Evolutionary conservation across 2,888 invertebrate species (phyloP).

Genomic region (Patella caerulea): DNA sequence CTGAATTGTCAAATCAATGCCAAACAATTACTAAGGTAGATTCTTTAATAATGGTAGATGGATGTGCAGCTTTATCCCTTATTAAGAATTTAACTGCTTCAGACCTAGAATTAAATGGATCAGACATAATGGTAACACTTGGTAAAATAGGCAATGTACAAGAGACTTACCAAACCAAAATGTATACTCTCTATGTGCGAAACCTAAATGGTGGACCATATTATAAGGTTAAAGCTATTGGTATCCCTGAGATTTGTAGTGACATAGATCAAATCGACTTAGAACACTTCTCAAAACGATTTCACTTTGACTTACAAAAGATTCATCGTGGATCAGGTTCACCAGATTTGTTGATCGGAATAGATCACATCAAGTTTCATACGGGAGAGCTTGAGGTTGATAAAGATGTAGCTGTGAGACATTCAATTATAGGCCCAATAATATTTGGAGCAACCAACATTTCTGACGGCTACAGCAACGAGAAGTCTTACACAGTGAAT

Average conservation of each 20-base stretch:
- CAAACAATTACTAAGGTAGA: not conserved
- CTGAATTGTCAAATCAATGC: not conserved
- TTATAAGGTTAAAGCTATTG: not conserved
- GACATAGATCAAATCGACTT: not conserved
- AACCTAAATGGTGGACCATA: slow-evolving; percentile 2
- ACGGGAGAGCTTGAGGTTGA: not conserved
- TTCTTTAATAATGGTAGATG: not conserved
- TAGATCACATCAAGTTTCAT: not conserved
- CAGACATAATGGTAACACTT: not conserved
- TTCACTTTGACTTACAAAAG: not conserved
- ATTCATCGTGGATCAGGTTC: slow-evolving; percentile 4
- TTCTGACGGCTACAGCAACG: not conserved
- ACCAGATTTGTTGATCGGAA: slow-evolving; percentile 1
- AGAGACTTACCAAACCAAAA: not conserved
- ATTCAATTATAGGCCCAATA: slow-evolving; percentile 7
- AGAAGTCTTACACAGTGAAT: not conserved
- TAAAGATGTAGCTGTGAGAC: not conserved
- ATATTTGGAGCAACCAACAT: not conserved
- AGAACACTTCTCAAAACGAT: not conserved
- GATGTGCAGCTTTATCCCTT: not conserved
- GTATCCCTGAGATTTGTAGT: slow-evolving; percentile 10
- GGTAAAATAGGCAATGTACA: slow-evolving; percentile 6
- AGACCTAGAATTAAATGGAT: not conserved
- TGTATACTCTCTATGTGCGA: not conserved
- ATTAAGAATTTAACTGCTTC: not conserved